Evolutionary conservation across 64 coral and sea anemone genomes (phyloP), one percentile per base, ranked within the genome.

Genomic region (Hydrozoanthus tunicans): DNA sequence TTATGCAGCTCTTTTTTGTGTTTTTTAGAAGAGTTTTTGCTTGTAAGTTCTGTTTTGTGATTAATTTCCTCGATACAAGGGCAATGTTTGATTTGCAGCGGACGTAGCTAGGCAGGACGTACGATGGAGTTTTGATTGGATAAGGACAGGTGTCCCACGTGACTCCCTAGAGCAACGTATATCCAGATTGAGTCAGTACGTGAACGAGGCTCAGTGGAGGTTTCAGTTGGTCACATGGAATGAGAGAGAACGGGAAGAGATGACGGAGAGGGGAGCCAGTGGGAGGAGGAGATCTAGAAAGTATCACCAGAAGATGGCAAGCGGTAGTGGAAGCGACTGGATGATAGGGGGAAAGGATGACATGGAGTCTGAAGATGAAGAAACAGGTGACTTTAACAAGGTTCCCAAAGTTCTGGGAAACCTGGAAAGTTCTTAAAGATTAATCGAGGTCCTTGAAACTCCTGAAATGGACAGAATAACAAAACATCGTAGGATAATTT

Each of bases 181-280:
- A 24, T 99, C 97, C 3, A 86, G 97, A 5, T 85, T 99, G 59
- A 86, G 97, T 1, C 94, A 99, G 76, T 99, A 85, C 89, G 92
- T 99, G 26, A 94, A 92, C 58, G 97, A 99, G 76, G 97, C 97
- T 9, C 94, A 99, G 64, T 99, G 97, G 97, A 95, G 97, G 67
- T 89, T 93, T 26, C 97, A 99, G 78, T 68, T 99, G 23, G 97
- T 99, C 15, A 94, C 97, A 3, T 97, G 92, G 95, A 92, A 90
- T 51, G 84, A 88, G 6, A 88, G 84, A 26, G 68, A 86, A 59
- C 20, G 68, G 26, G 67, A 86, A 25, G 84, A 75, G 24, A 59
- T 88, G 68, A 43, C 74, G 17, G 67, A 73, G 55, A 57, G 56
- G 0, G 70, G 84, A 60, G 55, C 84, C 5, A 81, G 62, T 14